Evolutionary conservation across 2,888 invertebrate genomes (phyloP), one percentile per base, ranked within the genome.

Genomic region (Machimus atricapillus): DNA sequence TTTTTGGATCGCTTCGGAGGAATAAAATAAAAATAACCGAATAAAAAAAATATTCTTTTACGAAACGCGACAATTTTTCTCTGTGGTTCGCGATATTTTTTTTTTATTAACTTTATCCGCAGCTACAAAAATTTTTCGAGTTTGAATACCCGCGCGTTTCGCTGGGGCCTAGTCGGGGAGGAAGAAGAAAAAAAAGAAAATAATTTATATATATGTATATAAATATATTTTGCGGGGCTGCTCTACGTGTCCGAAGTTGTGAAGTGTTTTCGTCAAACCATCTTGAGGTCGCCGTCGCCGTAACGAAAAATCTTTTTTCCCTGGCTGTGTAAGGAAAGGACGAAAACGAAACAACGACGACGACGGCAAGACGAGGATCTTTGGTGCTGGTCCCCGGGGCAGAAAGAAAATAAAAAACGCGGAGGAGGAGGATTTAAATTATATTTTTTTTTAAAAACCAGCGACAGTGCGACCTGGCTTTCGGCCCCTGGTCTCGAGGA

Each of bases 1-100:
- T 76, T 86, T 86, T 77, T 86, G 77, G 37, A 23, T 77, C 37
- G 66, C 37, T 86, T 34, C 86, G 74, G 14, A 86, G 52, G 66
- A 66, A 66, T 23, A 8, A 66, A 66, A 27, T 23, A 19, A 66
- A 66, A 66, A 27, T 23, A 23, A 66, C 3, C 27, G 27, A 66
- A 66, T 19, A 19, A 27, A 40, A n/a, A 76, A 31, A 14, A 16
- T 31, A 77, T 12, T 40, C 31, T 27, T 76, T 56, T 8, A 23
- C 66, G 27, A 12, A 66, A 66, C 23, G 66, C 23, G 12, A 66
- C 66, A 2, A 66, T 66, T 23, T 34, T 66, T 66, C 27, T 27
- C 27, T 27, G 27, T 66, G 66, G 66, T 23, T 23, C 66, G 66
- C 23, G 66, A 2, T 40, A 12, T 40, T 66, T 27, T 66, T 23